Conservation (phyloP, 2,113 vertebrate species). For the Ailurus styani region DNA sequence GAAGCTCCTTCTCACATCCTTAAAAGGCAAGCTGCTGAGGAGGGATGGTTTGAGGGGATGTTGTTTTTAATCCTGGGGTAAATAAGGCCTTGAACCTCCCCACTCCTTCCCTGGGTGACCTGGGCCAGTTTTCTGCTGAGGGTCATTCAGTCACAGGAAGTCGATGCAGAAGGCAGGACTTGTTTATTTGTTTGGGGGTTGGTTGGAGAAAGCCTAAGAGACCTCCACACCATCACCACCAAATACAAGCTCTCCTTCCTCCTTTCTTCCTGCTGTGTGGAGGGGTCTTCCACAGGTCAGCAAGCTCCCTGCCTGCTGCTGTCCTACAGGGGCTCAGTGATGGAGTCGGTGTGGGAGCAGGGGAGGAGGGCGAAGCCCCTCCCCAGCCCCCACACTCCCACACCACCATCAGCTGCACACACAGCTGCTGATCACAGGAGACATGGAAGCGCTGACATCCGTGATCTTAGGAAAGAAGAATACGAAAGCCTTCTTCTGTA, state of each 20-base stretch:
- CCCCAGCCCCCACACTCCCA: neutral
- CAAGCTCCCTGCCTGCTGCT: neutral
- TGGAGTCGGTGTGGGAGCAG: neutral
- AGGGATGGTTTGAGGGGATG: neutral
- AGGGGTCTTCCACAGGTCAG: neutral
- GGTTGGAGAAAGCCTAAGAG: neutral
- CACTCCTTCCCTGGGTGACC: neutral
- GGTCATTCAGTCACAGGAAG: conserved; percentile 19
- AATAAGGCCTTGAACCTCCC: neutral
- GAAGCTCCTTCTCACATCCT: conserved; percentile 13
- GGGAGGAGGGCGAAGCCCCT: neutral
- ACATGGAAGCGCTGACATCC: neutral
- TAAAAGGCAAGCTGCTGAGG: conserved; percentile 28
- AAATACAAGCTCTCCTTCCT: neutral
- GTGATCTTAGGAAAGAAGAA: neutral
- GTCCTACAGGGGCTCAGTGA: neutral
- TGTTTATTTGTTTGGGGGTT: neutral
- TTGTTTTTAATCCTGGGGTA: conserved; percentile 18
- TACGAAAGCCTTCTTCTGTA: neutral
- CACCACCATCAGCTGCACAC: neutral
- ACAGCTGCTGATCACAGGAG: neutral
- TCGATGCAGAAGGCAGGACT: neutral
- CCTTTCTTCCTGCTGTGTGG: neutral
- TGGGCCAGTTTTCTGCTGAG: neutral
- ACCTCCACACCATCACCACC: neutral